Evolutionary conservation across 2,888 invertebrate species (phyloP).

Genomic region (Parelbella ahira): DNA sequence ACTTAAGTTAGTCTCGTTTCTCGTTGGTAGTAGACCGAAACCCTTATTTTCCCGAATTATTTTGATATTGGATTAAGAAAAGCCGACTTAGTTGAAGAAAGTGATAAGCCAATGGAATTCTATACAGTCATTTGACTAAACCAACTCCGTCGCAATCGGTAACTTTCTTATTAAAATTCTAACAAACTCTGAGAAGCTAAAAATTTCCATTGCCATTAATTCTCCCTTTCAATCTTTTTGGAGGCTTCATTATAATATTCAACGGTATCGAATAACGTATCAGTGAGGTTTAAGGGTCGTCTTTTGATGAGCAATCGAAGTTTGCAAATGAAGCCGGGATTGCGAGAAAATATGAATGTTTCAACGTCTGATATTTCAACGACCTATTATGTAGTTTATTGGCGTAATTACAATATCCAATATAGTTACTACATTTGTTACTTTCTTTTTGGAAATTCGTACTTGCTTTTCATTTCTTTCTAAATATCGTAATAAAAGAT

Average conservation of each 20-base stretch:
- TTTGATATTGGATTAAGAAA: conserved; percentile 25
- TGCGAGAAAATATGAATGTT: conserved; percentile 15
- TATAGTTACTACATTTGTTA: no score
- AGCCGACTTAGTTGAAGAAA: conserved; percentile 5
- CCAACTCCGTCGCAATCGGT: conserved; percentile 31
- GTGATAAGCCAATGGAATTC: conserved; percentile 21
- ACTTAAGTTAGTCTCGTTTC: no score
- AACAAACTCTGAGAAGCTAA: conserved; percentile 32
- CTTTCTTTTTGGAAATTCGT: no score
- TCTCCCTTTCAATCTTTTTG: conserved; percentile 20
- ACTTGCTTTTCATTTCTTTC: no score
- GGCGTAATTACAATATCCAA: conserved; percentile 5
- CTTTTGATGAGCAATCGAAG: conserved; percentile 31
- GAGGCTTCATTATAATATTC: conserved; percentile 21
- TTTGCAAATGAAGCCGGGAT: conserved; percentile 14
- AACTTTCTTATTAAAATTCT: conserved; percentile 43
- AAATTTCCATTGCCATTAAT: conserved; percentile 29
- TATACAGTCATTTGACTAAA: conserved; percentile 25
- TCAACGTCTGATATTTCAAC: conserved; percentile 11
- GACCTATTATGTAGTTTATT: not conserved
- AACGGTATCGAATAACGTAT: conserved; percentile 25
- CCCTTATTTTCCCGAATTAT: not conserved
- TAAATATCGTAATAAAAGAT: no score
- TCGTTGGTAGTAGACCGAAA: no score
- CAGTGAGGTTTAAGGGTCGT: conserved; percentile 28